Evolutionary conservation across 2,797 vertebrate species (phyloP), one percentile per base, ranked within the genome.

Genomic region (Bradypus variegatus): DNA sequence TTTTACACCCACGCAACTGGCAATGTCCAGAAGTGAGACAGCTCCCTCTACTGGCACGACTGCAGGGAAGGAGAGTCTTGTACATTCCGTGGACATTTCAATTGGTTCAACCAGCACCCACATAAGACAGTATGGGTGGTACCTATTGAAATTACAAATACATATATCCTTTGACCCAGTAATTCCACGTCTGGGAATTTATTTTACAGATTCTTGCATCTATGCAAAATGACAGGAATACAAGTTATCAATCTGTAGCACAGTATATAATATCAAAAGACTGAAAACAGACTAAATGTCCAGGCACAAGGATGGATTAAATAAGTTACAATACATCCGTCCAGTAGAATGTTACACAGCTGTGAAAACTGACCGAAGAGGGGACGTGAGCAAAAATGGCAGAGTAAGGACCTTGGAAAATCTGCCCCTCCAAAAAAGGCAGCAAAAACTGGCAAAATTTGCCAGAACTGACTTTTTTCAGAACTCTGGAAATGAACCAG

Each of bases 21-120:
- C 38, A 76, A 85, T 48, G 58, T 38, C n/a, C 38, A 58, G 5
- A 73, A n/a, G 60, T 62, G 13, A 41, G 38, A 50, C 60, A 21
- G 29, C 48, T 16, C 33, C 36, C 27, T 29, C 69, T 69, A 3
- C 36, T 27, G 60, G 82, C 69, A 58, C 38, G 36, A 13, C 15
- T 0, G 3, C 33, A 45, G 82, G 67, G 48, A 67, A 29, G 55
- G 9, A 36, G 1, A 14, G 16, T 15, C 29, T 29, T 1, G 29
- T 0, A 29, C 25, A 0, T 12, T 14, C 31, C 3, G 41, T 45
- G 53, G 62, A 62, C 41, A n/a, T 21, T 29, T 14, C n/a, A 45
- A 21, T 0, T 12, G 67, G 45, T 58, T 11, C 55, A 16, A 4
- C 7, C 41, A 7, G 4, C 6, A 23, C 29, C 88, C 1, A 0